phyloP scores from a whole-genome alignment of 1,140 invertebrate species.

The Eupeodes corollae region DNA sequence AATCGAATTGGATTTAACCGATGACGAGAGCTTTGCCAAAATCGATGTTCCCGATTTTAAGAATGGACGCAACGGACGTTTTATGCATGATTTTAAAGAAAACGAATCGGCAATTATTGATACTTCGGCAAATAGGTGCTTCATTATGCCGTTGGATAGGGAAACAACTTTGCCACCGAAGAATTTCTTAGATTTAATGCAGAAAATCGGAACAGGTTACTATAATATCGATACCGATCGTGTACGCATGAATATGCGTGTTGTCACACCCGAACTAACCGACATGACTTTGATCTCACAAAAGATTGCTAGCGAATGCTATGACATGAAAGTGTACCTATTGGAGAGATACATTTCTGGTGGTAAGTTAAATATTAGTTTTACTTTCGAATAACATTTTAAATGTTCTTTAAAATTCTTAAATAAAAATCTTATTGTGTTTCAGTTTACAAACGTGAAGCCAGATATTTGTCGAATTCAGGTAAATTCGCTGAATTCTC shows the following conservation, averaged over 20 bases:
- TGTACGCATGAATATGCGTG: conserved; percentile 64
- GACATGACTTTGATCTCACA: conserved; percentile 53
- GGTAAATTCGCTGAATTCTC: conserved; percentile 63
- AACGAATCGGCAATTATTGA: conserved; percentile 76
- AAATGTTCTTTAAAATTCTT: no score
- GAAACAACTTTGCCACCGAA: conserved; percentile 62
- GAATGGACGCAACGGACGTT: conserved; percentile 62
- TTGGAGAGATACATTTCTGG: conserved; percentile 51
- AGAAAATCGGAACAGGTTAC: conserved; percentile 68
- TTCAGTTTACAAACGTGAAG: conserved; percentile 61
- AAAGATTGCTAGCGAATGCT: conserved; percentile 61
- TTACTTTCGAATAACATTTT: neutral
- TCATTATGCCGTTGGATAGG: conserved; percentile 78
- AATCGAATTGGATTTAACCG: conserved; percentile 59
- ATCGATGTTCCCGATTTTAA: conserved; percentile 71
- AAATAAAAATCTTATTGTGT: conserved; percentile 19
- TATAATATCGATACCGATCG: conserved; percentile 72
- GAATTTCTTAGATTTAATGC: conserved; percentile 63
- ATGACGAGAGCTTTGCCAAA: conserved; percentile 55
- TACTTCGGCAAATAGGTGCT: conserved; percentile 61
- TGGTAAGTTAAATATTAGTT: conserved; percentile 31
- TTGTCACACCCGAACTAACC: conserved; percentile 57
- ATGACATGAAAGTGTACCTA: conserved; percentile 56
- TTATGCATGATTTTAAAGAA: conserved; percentile 80
- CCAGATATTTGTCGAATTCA: conserved; percentile 37